Evolutionary conservation across 2,888 invertebrate genomes (phyloP).

Genomic region (Cataglyphis altisquamis): DNA sequence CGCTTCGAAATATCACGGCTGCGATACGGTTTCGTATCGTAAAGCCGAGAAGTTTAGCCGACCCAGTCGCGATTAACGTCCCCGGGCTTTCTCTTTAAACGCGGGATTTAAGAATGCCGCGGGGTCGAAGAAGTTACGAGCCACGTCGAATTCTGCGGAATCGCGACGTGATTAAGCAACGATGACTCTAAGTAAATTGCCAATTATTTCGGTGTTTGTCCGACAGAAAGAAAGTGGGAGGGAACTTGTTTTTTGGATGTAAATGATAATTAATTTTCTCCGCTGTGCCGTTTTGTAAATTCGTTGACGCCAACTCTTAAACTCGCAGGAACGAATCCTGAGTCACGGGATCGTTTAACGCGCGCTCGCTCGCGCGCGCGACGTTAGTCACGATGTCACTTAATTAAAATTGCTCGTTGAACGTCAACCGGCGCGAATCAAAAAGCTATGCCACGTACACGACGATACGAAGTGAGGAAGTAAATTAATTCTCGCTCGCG

Average conservation of each 20-base stretch:
- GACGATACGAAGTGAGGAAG: slow-evolving; percentile 9
- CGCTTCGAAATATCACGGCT: slow-evolving; percentile 8
- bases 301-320: slow-evolving; percentile 37
- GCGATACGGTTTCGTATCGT: slow-evolving; percentile 15
- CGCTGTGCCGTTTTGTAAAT: slow-evolving; percentile 41
- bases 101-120: slow-evolving; percentile 26
- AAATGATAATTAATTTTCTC: slow-evolving; percentile 29
- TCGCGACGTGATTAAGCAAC: slow-evolving; percentile 39
- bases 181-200: slow-evolving; percentile 34
- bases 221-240: too few relatives aligned
- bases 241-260: not conserved
- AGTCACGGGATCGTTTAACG: slow-evolving; percentile 63
- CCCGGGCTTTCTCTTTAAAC: slow-evolving; percentile 32
- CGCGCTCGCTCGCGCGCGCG: slow-evolving; percentile 25
- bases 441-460: slow-evolving; percentile 12
- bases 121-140: slow-evolving; percentile 37
- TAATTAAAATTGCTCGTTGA: slow-evolving; percentile 61
- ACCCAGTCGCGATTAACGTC: slow-evolving; percentile 2
- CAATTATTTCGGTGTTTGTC: slow-evolving; percentile 32
- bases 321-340: slow-evolving; percentile 58
- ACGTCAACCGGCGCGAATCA: slow-evolving; percentile 46
- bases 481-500: slow-evolving; percentile 35
- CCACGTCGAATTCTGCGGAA: slow-evolving; percentile 14
- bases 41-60: slow-evolving; percentile 38
- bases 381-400: slow-evolving; percentile 65